Percentiles rank a stretch among this genome's conserved stretches.
Evolutionary conservation across 2,797 vertebrate genomes (phyloP).

Genomic region (Urocyon cinereoargenteus): DNA sequence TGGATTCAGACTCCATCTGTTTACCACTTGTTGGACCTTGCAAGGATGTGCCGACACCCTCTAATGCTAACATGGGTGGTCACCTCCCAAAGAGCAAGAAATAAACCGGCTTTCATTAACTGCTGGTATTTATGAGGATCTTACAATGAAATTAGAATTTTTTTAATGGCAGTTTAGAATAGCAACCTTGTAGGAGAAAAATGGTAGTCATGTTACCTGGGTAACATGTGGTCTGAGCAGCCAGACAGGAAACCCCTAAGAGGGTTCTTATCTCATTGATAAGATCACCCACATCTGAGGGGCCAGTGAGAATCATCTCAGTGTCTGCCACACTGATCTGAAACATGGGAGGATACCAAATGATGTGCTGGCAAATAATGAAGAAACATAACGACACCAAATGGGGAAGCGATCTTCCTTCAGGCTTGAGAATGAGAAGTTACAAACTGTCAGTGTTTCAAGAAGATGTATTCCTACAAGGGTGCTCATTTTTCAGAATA

Average conservation of each 20-base stretch:
- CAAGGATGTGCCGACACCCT: slow-evolving; percentile 74
- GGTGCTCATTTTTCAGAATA: neutral
- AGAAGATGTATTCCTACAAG: neutral
- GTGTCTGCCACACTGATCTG: neutral
- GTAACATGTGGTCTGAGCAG: neutral
- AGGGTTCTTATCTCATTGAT: slow-evolving; percentile 11
- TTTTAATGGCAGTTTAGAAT: slow-evolving; percentile 64
- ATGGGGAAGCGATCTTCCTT: neutral
- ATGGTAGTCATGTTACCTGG: neutral
- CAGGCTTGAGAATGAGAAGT: neutral
- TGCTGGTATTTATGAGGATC: slow-evolving; percentile 47
- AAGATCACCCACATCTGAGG: neutral
- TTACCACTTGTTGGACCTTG: slow-evolving; percentile 78
- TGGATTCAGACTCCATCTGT: slow-evolving; percentile 78
- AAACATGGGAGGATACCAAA: neutral
- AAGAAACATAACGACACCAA: neutral
- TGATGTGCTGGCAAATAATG: neutral
- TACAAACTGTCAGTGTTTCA: neutral
- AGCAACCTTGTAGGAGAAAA: slow-evolving; percentile 46
- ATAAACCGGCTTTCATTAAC: slow-evolving; percentile 68
- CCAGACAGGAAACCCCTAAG: neutral
- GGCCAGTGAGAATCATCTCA: neutral
- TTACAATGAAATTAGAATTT: slow-evolving; percentile 67
- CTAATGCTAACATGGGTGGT: slow-evolving; percentile 74
- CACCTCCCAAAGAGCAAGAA: slow-evolving; percentile 78